Evolutionary conservation across 2,888 invertebrate species (phyloP).

Genomic region (Scaptomyza parva): DNA sequence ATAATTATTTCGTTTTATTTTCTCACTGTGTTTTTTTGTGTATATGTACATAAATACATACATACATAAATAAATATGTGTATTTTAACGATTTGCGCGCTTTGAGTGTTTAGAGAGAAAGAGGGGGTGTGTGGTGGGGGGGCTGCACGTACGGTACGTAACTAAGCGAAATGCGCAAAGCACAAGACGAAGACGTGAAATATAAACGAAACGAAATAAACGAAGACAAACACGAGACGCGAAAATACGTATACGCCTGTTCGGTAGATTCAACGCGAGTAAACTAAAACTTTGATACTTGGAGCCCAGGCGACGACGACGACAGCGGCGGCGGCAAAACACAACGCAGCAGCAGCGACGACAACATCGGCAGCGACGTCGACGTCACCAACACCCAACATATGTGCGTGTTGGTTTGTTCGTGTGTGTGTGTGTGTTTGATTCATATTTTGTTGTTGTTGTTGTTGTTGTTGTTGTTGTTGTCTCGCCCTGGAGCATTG

Average conservation of each 20-base stretch:
- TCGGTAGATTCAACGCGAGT: slow-evolving; percentile 79
- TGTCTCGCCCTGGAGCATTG: slow-evolving; percentile 63
- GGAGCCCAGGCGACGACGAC: slow-evolving; percentile 21
- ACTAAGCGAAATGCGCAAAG: slow-evolving; percentile 53
- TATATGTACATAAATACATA: slow-evolving; percentile 33
- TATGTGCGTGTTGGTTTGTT: slow-evolving; percentile 25
- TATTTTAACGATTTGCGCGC: slow-evolving; percentile 56
- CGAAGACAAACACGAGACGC: slow-evolving; percentile 35
- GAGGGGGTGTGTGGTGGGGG: slow-evolving; percentile 15
- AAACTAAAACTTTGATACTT: slow-evolving; percentile 65
- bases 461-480: slow-evolving; percentile 10
- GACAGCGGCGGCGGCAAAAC: slow-evolving; percentile 28
- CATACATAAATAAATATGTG: slow-evolving; percentile 39
- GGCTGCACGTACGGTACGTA: slow-evolving; percentile 26
- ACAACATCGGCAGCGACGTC: slow-evolving; percentile 44
- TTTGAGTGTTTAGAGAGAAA: slow-evolving; percentile 12
- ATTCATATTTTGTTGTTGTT: slow-evolving; percentile 37
- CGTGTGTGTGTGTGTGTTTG: slow-evolving; percentile 8
- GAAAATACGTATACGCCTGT: slow-evolving; percentile 75
- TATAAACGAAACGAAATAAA: slow-evolving; percentile 31
- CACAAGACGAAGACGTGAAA: slow-evolving; percentile 39
- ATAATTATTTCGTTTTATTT: slow-evolving; percentile 43
- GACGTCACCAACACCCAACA: slow-evolving; percentile 24
- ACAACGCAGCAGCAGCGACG: slow-evolving; percentile 53
- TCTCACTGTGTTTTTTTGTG: slow-evolving; percentile 53